Evolutionary conservation across 2,888 invertebrate species (phyloP).

Genomic region (Pheosia gnoma): DNA sequence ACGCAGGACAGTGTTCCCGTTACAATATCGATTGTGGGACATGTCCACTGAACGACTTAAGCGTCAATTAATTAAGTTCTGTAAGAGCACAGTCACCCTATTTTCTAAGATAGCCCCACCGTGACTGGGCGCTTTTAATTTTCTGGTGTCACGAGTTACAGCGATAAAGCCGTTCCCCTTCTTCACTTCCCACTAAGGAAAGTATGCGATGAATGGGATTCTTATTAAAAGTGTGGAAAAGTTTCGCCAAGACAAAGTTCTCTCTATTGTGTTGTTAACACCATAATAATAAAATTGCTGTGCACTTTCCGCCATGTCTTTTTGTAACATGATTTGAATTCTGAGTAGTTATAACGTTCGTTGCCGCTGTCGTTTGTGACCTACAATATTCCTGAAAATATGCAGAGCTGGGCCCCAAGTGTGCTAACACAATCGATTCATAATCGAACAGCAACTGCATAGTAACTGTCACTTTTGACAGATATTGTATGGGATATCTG

Average conservation of each 20-base stretch:
- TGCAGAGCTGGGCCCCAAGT: too few relatives aligned
- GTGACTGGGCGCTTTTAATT: conserved; percentile 79
- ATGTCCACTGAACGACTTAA: conserved; percentile 47
- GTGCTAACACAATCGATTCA: too few relatives aligned
- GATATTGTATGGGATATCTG: too few relatives aligned
- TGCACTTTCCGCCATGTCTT: conserved; percentile 32
- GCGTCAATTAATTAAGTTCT: conserved; percentile 77
- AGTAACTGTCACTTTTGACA: too few relatives aligned
- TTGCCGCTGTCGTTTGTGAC: conserved; percentile 3
- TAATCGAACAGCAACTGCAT: too few relatives aligned
- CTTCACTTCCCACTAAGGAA: conserved; percentile 59
- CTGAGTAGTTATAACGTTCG: conserved; percentile 8
- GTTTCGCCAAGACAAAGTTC: conserved; percentile 69
- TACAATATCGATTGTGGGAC: conserved; percentile 35
- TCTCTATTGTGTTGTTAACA: conserved; percentile 58
- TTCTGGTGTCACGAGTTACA: conserved; percentile 77
- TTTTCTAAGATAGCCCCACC: conserved; percentile 71
- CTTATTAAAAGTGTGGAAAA: conserved; percentile 78
- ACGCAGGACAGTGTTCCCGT: conserved; percentile 19
- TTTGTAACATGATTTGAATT: conserved; percentile 22
- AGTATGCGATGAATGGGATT: conserved; percentile 77
- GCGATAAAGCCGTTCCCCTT: conserved; percentile 69
- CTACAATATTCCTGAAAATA: conserved; percentile 8
- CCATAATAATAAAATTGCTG: conserved; percentile 49
- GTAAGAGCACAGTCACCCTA: conserved; percentile 73